Evolutionary conservation across 2,888 invertebrate genomes (phyloP), one percentile per base, ranked within the genome.

Genomic region (Cynaeus angustus): DNA sequence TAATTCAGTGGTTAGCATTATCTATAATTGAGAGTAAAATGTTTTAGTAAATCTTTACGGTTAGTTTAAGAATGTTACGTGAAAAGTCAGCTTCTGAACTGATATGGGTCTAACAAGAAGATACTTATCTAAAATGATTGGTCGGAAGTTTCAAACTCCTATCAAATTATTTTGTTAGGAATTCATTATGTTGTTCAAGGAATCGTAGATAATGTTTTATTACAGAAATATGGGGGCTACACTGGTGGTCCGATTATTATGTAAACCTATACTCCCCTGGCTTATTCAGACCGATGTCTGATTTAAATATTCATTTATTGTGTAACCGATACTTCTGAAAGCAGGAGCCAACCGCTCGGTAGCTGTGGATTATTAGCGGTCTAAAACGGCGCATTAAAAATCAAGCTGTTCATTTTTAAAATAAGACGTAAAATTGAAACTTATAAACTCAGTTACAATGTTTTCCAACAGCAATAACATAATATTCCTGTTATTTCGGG

Each of bases 221-320:
- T 71, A 71, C 71, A 71, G 56, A 37, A 70, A 21, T 65, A 70
- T 30, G 37, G 45, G 66, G 56, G 14, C 66, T 37, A 28, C 30
- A 53, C 61, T 56, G 71, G 71, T 71, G 71, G 71, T 71, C 71
- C 45, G n/a, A 64, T 68, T 58, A 52, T 64, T 56, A 58, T 71
- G 67, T 71, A 71, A 62, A 70, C 55, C 61, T 66, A 70, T 70
- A 59, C 62, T 38, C 52, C 58, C 37, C 52, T 64, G 64, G 56
- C 64, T 67, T 67, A 71, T 71, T 64, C 50, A 46, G 38, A 62
- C 14, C 50, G 41, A 55, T 52, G 13, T 62, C 53, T 28, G 45
- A 66, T 72, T 72, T 70, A 72, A 72, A 70, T 72, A 72, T 72
- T 70, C 68, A 72, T 70, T 72, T 68, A 71, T 66, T 65, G 64